Evolutionary conservation across 1,140 invertebrate genomes (phyloP), one percentile per base, ranked within the genome.

Genomic region (Dreissena polymorpha): DNA sequence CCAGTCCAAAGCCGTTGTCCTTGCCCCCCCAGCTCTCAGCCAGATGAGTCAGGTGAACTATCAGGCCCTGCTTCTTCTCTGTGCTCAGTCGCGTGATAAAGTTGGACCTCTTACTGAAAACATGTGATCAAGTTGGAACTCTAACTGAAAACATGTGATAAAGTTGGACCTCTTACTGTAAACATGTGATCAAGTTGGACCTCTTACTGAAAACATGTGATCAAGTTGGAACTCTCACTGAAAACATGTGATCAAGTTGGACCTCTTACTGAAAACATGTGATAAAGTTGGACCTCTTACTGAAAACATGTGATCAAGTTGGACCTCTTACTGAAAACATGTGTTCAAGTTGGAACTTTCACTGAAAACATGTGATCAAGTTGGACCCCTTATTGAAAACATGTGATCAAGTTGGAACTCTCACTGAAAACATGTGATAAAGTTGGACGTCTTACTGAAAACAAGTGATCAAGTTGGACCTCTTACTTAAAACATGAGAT

Each of bases 291-390:
- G 96, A 97, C 85, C 97, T 94, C 94, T 98, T 98, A 87, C 97
- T 97, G 93, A 16, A 91, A 91, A 74, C 5, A 67, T 39, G 25
- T 67, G 10, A 55, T n/a, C n/a, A n/a, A n/a, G n/a, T n/a, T n/a
- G n/a, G n/a, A n/a, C n/a, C n/a, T n/a, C n/a, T n/a, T n/a, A n/a
- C n/a, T n/a, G n/a, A n/a, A n/a, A n/a, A n/a, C 96, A 94, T 72
- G 96, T 96, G 87, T 98, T 97, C 89, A 97, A 97, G 93, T 97
- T 97, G 91, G 96, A 97, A 85, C 97, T 94, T 94, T 98, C 98
- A 87, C 97, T 97, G 93, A 14, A 91, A 91, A 73, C 0, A 65
- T 25, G 96, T 96, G 87, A 98, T 97, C 89, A 97, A 97, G 93
- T 97, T 97, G 91, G 96, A 97, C 85, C 97, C 94, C 94, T 98